A percentile compares a stretch with the other conserved stretches of the same genome.
These are phyloP conservation scores for Scortum barcoo DNA, from an alignment of 2,113 vertebrate genomes.

Conservation along the genomic window DNA sequence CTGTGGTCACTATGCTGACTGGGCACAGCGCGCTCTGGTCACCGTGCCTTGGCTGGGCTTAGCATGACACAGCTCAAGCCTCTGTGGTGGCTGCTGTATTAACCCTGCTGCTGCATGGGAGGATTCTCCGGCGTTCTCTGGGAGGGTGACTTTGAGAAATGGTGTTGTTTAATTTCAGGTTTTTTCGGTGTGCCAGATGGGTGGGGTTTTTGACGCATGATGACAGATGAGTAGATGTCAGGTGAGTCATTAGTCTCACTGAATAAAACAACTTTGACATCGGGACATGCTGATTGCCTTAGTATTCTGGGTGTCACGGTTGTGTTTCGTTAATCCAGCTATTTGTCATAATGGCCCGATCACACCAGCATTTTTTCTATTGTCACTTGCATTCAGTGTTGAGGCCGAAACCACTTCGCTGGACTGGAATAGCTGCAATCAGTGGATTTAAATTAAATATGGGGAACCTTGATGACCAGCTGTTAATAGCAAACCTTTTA, in stretches of 20 bases:
- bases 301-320: background rate
- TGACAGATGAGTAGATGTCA: slow-evolving; percentile 13
- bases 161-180: slow-evolving; percentile 7
- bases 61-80: slow-evolving; percentile 32
- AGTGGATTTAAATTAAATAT: background rate
- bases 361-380: background rate
- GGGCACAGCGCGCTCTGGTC: slow-evolving; percentile 53
- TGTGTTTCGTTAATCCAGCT: slow-evolving; percentile 4
- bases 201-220: background rate
- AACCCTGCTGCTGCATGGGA: background rate
- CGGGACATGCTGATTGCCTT: background rate
- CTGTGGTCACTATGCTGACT: slow-evolving; percentile 47
- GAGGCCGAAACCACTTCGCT: background rate
- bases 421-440: background rate
- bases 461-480: background rate
- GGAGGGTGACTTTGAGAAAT: background rate
- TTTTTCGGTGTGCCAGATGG: background rate
- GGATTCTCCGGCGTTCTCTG: background rate
- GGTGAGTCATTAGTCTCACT: slow-evolving; percentile 14
- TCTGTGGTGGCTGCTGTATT: background rate
- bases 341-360: background rate
- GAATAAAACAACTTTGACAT: slow-evolving; percentile 14
- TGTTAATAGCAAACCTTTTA: background rate
- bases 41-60: slow-evolving; percentile 35
- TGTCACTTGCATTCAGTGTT: background rate